phyloP scores from a whole-genome alignment of 2,888 invertebrate genomes.

The Nomada flava region DNA sequence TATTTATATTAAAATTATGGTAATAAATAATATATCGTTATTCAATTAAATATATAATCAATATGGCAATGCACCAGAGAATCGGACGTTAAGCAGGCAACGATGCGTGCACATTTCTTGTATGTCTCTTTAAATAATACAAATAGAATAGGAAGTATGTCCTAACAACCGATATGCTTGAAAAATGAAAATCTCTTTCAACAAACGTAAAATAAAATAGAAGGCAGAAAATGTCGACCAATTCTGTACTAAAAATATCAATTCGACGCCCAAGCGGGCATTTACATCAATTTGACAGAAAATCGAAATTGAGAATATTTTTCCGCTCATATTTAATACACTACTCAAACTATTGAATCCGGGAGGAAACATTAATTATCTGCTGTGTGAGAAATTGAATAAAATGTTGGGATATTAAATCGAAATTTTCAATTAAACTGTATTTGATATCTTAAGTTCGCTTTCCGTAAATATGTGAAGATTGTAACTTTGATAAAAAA shows the following conservation, averaged over 20 bases:
- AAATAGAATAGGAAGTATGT: slow-evolving; percentile 29
- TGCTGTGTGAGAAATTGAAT: too few relatives aligned
- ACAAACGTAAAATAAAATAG: neutral
- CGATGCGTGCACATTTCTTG: slow-evolving; percentile 14
- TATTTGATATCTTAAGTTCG: too few relatives aligned
- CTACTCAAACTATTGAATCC: too few relatives aligned
- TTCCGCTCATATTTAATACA: too few relatives aligned
- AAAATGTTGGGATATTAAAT: too few relatives aligned
- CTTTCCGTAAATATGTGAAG: too few relatives aligned
- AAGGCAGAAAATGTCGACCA: neutral
- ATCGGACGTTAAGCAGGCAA: slow-evolving; percentile 29
- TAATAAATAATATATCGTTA: slow-evolving; percentile 82
- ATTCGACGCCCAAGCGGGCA: neutral
- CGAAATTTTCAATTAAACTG: too few relatives aligned
- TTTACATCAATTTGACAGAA: too few relatives aligned
- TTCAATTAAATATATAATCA: slow-evolving; percentile 77
- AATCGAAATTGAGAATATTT: too few relatives aligned
- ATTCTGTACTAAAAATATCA: neutral
- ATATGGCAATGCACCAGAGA: slow-evolving; percentile 77
- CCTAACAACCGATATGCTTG: slow-evolving; percentile 33
- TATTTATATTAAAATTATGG: slow-evolving; percentile 60
- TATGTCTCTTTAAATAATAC: slow-evolving; percentile 30
- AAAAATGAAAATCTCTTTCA: slow-evolving; percentile 23
- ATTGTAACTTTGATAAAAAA: too few relatives aligned
- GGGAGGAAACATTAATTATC: too few relatives aligned